Base-by-base conservation (phyloP, 2,888 invertebrate genomes). In the Caenorhabditis drosophilae region DNA sequence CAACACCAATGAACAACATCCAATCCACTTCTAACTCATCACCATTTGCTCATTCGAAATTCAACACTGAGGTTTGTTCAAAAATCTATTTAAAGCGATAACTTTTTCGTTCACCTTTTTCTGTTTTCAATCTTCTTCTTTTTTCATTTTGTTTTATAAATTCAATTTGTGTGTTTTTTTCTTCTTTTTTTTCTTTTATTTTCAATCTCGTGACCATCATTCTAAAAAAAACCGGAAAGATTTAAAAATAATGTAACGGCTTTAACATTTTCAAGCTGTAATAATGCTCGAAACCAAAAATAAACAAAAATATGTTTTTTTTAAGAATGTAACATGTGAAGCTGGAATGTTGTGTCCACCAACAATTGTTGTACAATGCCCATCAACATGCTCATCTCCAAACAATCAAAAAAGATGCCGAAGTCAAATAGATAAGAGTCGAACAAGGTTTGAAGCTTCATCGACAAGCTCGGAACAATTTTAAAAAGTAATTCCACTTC, bases 321-420 rank as follows among this genome's bases (percentile, higher is more conserved):
- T 58, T 31, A 47, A 66, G 66, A 49, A 46, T 6, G 68, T 60
- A 20, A 60, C 60, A 40, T 56, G 60, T 49, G 67, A 71, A 16
- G 62, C 67, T 36, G 67, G 66, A 48, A 51, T 71, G 59, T 44
- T 71, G 22, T 62, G 63, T 35, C 73, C 73, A 12, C 73, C 73
- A 18, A 64, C 68, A 1, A 73, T 73, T 18, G 73, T 73, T 18
- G 73, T 73, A 4, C 68, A 73, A 50, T 70, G 73, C 26, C 73
- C 73, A 15, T 73, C 73, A 2, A 44, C 67, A 38, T 73, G 68
- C 23, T 52, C 62, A 2, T 73, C 73, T 9, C 73, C 73, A 7
- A 68, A 64, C 42, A 69, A 73, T 38, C 53, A 63, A 36, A 48
- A 48, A 41, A 27, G 71, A 35, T 31, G 55, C n/a, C 53, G 60